Evolutionary conservation across 2,888 invertebrate species (phyloP).

Genomic region (Cerastis leucographa): DNA sequence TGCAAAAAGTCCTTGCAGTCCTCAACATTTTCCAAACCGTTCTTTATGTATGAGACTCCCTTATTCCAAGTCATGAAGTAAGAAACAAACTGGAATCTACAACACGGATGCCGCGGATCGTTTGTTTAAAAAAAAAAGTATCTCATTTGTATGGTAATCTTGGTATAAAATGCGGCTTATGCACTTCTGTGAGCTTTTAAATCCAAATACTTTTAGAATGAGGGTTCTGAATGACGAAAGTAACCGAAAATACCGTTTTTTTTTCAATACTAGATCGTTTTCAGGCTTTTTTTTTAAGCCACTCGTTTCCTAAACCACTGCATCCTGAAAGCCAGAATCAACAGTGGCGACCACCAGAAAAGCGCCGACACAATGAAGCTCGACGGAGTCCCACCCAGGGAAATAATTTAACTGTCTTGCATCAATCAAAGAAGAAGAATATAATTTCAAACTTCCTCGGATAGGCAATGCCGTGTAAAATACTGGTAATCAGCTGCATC

Average conservation of each 20-base stretch:
- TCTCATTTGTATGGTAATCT: constrained; percentile 45
- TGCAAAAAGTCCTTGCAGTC: neutral
- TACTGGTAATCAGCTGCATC: neutral
- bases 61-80: constrained; percentile 29
- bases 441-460: neutral
- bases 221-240: neutral
- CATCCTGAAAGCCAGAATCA: too few species aligned
- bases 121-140: constrained; percentile 19
- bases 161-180: neutral
- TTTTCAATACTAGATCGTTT: neutral
- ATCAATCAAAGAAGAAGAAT: too few species aligned
- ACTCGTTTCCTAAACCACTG: too few species aligned
- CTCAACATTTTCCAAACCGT: neutral
- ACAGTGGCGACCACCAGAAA: too few species aligned
- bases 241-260: neutral
- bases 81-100: constrained; percentile 16
- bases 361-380: too few species aligned
- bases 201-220: constrained; percentile 1
- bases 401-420: too few species aligned
- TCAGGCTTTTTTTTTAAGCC: neutral
- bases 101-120: neutral
- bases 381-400: too few species aligned
- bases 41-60: neutral
- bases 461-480: neutral
- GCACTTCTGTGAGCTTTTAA: constrained; percentile 11